Conservation (phyloP, 1,140 invertebrate species). For the Pogonognathellus flavescens region DNA sequence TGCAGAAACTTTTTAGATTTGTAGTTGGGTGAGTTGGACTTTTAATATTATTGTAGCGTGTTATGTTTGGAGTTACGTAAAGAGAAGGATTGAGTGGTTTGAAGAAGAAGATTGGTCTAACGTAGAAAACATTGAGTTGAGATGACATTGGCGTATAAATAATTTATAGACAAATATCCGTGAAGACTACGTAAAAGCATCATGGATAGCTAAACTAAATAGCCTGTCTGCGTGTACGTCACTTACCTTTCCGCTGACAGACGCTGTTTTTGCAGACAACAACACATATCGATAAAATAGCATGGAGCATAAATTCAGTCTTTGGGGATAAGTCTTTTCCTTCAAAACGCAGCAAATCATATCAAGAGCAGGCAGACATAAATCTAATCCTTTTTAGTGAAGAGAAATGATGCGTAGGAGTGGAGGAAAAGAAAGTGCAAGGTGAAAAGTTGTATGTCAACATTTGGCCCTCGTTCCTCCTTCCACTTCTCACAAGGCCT, state of each 20-base stretch:
- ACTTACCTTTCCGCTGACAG: background rate
- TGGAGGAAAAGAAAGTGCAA: too few species aligned
- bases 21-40: too few species aligned
- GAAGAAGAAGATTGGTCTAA: too few species aligned
- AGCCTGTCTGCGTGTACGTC: background rate
- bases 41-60: too few species aligned
- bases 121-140: conserved; percentile 8
- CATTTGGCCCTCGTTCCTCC: too few species aligned
- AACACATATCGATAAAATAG: background rate
- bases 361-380: background rate
- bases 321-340: background rate
- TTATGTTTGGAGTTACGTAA: too few species aligned
- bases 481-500: too few species aligned
- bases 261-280: background rate
- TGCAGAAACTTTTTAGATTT: too few species aligned
- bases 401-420: too few species aligned
- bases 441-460: too few species aligned
- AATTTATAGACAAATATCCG: background rate
- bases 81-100: too few species aligned
- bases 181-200: conserved; percentile 6
- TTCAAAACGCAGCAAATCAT: conserved; percentile 20
- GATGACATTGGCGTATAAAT: conserved; percentile 10
- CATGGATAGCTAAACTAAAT: background rate
- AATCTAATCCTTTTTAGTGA: background rate
- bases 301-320: background rate